Evolutionary conservation across 2,888 invertebrate species (phyloP), one percentile per base, ranked within the genome.

Genomic region (Theretra japonica): DNA sequence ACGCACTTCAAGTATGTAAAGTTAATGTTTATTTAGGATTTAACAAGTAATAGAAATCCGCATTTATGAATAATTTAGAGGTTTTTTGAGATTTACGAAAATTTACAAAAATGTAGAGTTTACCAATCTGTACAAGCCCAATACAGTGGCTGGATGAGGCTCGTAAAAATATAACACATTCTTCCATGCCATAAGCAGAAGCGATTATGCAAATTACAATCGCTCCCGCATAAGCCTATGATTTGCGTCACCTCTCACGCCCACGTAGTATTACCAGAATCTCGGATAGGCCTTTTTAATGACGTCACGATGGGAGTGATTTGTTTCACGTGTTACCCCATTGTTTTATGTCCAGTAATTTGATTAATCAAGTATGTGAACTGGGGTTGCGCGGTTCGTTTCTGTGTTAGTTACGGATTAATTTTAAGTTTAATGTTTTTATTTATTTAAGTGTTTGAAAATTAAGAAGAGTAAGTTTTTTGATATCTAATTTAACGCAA

Each of bases 201-300:
- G 23, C 65, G 65, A 33, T 33, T 33, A 21, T 6, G 2, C 11
- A 4, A 6, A 41, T 23, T 23, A 21, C 6, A 65, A 65, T 48
- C 65, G 65, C 65, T 65, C 28, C 57, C 77, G 77, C 80, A 73
- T 6, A 6, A 74, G 73, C 79, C 68, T 72, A 15, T 75, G 2
- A 73, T 76, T 83, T 84, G 72, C 0, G 74, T 82, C 86, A 82
- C 33, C 57, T 71, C 73, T 74, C 48, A 75, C 88, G 84, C 90
- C 90, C 88, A 92, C 91, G 84, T 82, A 88, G 89, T 88, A 92
- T 91, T 92, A 89, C 86, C 88, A 91, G 91, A 92, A 92, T 86
- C 77, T 86, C 85, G 78, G 82, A 85, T 84, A 85, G 82, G 79
- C 83, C 85, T 89, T 90, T 90, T 88, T 86, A 87, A 88, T 83